phyloP scores from a whole-genome alignment of 2,888 invertebrate genomes.

The Ernsta delagoae region DNA sequence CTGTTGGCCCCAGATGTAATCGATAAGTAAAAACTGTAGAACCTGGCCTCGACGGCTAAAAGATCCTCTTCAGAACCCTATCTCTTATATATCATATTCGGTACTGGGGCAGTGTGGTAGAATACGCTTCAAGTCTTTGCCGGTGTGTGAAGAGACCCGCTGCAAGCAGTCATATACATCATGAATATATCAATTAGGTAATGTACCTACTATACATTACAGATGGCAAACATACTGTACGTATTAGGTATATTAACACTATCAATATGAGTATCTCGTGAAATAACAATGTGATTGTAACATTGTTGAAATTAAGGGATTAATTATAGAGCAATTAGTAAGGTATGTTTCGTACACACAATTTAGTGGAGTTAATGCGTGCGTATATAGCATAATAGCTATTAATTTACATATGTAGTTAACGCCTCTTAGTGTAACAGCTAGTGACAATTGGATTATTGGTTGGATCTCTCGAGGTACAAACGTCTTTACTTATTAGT shows the following conservation, averaged over 20 bases:
- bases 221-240: background rate
- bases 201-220: too few species aligned
- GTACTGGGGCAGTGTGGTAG: too few species aligned
- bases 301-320: slow-evolving; percentile 14
- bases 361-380: slow-evolving; percentile 20
- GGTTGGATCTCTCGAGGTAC: slow-evolving; percentile 26
- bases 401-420: slow-evolving; percentile 23
- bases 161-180: too few species aligned
- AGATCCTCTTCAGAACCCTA: too few species aligned
- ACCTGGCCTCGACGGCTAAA: too few species aligned
- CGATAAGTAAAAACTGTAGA: too few species aligned
- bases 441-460: slow-evolving; percentile 33
- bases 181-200: too few species aligned
- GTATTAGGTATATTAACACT: background rate
- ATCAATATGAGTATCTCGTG: background rate
- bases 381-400: slow-evolving; percentile 21
- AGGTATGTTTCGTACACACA: slow-evolving; percentile 14
- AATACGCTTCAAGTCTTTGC: too few species aligned
- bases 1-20: too few species aligned
- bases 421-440: slow-evolving; percentile 18
- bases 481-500: slow-evolving; percentile 25
- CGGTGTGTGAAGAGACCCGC: too few species aligned
- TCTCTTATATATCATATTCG: too few species aligned
- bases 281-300: background rate
- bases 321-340: slow-evolving; percentile 30